Evolutionary conservation across 2,888 invertebrate genomes (phyloP).

Genomic region (Tipula helvola): DNA sequence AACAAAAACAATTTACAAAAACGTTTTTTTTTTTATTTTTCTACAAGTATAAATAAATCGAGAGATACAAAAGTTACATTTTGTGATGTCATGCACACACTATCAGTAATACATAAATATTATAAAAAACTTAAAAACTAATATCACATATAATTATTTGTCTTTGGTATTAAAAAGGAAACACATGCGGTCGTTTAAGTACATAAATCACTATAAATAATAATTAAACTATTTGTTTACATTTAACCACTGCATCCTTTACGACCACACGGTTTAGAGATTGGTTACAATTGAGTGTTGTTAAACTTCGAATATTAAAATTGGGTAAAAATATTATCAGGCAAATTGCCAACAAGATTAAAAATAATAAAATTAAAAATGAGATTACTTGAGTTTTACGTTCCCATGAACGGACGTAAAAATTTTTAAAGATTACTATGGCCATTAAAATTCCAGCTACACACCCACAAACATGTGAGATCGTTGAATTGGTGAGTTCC

Average conservation of each 20-base stretch:
- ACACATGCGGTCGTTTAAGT: no score
- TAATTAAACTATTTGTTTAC: no score
- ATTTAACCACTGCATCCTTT: no score
- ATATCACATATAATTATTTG: background rate
- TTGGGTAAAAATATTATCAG: background rate
- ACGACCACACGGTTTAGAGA: no score
- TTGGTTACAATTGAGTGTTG: background rate
- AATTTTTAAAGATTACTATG: background rate
- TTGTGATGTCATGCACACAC: background rate
- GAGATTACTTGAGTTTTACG: background rate
- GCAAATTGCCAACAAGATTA: background rate
- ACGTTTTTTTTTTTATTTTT: no score
- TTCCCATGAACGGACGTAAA: background rate
- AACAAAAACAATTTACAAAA: background rate
- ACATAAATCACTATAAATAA: no score
- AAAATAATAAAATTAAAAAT: background rate
- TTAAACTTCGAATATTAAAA: background rate
- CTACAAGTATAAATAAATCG: background rate
- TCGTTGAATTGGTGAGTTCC: background rate
- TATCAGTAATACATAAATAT: background rate
- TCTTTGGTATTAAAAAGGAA: no score
- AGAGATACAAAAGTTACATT: background rate
- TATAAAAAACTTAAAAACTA: background rate
- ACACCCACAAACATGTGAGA: background rate
- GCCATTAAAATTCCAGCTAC: background rate